phyloP scores from a whole-genome alignment of 2,888 invertebrate genomes.

The Ashinkailepas kermadecensis region DNA sequence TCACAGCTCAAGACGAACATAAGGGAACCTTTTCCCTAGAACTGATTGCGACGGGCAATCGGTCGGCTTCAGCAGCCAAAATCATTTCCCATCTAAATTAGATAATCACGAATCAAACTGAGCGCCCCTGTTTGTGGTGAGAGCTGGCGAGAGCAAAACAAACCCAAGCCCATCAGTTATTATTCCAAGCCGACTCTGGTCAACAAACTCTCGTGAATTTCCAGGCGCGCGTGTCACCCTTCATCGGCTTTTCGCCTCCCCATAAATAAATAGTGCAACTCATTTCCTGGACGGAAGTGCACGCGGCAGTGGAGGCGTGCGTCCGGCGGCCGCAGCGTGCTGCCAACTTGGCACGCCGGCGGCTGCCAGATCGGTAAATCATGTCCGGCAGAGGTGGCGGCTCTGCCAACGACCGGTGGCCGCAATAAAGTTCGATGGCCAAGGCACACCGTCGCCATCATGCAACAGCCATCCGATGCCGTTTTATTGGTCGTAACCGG shows the following conservation, averaged over 20 bases:
- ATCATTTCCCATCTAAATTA: no score
- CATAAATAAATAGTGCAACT: constrained; percentile 20
- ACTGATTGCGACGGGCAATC: no score
- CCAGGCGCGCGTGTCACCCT: background rate
- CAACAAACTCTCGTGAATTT: background rate
- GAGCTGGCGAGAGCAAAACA: no score
- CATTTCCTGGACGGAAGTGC: constrained; percentile 17
- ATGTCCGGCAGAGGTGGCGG: background rate
- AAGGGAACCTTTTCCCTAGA: no score
- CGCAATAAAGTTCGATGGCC: background rate
- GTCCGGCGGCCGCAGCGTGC: background rate
- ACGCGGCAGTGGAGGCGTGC: background rate
- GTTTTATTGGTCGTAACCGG: background rate
- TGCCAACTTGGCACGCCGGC: background rate
- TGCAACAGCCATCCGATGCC: background rate
- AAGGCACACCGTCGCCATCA: background rate
- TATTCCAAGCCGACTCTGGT: background rate
- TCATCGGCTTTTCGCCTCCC: background rate
- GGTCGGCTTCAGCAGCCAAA: no score
- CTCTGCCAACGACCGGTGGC: background rate
- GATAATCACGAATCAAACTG: no score
- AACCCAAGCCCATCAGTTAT: background rate
- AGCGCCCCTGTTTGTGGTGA: no score
- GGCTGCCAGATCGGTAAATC: constrained; percentile 9
- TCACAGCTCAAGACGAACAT: no score